Evolutionary conservation across 2,888 invertebrate genomes (phyloP).

Genomic region (Norana najaformis): DNA sequence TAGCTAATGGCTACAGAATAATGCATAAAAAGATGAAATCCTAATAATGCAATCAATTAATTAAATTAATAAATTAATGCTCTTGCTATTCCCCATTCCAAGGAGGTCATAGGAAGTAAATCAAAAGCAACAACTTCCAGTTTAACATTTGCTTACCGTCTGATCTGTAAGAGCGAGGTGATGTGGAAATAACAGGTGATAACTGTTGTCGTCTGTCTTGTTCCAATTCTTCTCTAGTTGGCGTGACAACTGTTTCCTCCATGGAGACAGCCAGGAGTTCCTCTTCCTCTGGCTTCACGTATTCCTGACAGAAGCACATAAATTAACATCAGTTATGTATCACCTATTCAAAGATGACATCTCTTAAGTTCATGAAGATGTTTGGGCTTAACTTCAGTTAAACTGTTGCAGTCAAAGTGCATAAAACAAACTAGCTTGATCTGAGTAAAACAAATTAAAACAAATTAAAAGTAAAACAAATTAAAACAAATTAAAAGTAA

Average conservation of each 20-base stretch:
- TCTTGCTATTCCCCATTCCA: neutral
- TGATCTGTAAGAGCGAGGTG: constrained; percentile 16
- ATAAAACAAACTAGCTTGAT: too few relatives aligned
- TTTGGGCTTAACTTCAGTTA: too few relatives aligned
- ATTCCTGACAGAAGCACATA: neutral
- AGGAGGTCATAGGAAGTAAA: too few relatives aligned
- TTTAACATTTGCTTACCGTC: neutral
- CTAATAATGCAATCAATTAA: neutral
- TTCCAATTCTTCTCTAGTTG: constrained; percentile 9
- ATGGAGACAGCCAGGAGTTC: neutral
- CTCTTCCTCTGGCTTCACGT: neutral
- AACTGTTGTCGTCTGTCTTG: neutral
- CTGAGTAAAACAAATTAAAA: too few relatives aligned
- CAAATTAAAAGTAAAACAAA: too few relatives aligned
- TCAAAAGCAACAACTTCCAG: neutral
- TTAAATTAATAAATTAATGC: too few relatives aligned
- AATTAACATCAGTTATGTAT: neutral
- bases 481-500: too few relatives aligned
- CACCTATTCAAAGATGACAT: neutral
- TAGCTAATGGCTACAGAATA: neutral
- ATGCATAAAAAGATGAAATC: neutral
- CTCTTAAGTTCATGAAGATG: too few relatives aligned
- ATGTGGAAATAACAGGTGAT: neutral
- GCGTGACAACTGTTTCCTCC: neutral
- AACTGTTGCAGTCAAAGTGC: too few relatives aligned